Evolutionary conservation across 2,888 invertebrate genomes (phyloP).

Genomic region (Hesperia comma): DNA sequence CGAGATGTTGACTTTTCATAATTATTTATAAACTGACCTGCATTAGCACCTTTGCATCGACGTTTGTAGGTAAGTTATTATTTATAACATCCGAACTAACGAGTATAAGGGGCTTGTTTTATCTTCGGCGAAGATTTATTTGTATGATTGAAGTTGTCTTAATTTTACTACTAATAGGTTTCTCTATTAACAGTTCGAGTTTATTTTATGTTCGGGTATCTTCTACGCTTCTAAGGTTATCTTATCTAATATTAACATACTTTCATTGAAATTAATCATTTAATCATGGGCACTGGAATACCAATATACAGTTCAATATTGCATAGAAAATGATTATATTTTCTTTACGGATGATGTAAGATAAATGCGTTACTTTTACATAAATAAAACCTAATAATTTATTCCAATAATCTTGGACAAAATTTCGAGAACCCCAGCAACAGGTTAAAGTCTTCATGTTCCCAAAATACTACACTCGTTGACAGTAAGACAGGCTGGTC

Average conservation of each 20-base stretch:
- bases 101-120: slow-evolving; percentile 13
- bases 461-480: background rate
- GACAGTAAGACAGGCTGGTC: slow-evolving; percentile 17
- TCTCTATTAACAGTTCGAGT: background rate
- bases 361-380: no score
- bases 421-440: no score
- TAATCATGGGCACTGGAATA: no score
- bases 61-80: slow-evolving; percentile 35
- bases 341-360: no score
- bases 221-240: no score
- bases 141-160: background rate
- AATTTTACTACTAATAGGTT: background rate
- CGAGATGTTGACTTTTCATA: slow-evolving; percentile 33
- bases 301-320: no score
- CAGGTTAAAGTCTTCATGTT: no score
- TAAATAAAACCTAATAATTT: no score
- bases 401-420: no score
- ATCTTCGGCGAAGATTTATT: background rate
- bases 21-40: slow-evolving; percentile 35
- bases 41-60: slow-evolving; percentile 25
- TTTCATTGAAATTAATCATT: background rate
- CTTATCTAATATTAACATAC: background rate
- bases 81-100: slow-evolving; percentile 34
- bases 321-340: no score
- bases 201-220: background rate